These are phyloP conservation scores for Penelope pileata DNA, from an alignment of 2,113 vertebrate genomes.

Conservation along the genomic window DNA sequence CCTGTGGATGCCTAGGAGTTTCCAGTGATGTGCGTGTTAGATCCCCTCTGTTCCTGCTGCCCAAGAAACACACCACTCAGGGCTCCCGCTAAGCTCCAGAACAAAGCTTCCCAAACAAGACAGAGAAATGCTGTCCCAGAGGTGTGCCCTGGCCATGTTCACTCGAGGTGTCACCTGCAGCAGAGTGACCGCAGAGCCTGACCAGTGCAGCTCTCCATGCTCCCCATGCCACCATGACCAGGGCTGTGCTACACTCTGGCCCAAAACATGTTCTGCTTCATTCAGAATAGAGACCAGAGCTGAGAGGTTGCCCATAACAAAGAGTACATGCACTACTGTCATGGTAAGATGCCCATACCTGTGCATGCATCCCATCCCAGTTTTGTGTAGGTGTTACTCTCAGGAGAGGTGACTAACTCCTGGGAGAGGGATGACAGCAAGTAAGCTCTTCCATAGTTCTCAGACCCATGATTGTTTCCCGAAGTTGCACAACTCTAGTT, in stretches of 20 bases:
- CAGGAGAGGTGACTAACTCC: not conserved
- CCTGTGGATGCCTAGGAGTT: not conserved
- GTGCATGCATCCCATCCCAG: not conserved
- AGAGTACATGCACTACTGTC: not conserved
- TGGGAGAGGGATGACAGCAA: not conserved
- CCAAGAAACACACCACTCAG: not conserved
- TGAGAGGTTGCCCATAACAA: not conserved
- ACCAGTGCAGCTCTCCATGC: fast-evolving
- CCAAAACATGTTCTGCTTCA: not conserved
- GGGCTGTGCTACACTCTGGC: not conserved
- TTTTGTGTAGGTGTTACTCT: not conserved
- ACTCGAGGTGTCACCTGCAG: not conserved
- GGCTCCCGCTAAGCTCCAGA: not conserved
- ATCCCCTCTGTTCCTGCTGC: not conserved
- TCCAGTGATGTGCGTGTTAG: fast-evolving
- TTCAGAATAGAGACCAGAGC: not conserved
- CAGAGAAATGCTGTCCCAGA: fast-evolving
- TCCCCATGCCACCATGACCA: not conserved
- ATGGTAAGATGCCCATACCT: not conserved
- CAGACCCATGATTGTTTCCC: not conserved
- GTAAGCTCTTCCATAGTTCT: not conserved
- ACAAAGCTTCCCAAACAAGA: not conserved
- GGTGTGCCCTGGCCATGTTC: not conserved
- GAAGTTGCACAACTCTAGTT: not conserved
- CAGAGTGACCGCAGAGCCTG: not conserved